These are phyloP conservation scores for Drosophila ercepeae DNA, from an alignment of 1,140 invertebrate species.

Conservation along the genomic window DNA sequence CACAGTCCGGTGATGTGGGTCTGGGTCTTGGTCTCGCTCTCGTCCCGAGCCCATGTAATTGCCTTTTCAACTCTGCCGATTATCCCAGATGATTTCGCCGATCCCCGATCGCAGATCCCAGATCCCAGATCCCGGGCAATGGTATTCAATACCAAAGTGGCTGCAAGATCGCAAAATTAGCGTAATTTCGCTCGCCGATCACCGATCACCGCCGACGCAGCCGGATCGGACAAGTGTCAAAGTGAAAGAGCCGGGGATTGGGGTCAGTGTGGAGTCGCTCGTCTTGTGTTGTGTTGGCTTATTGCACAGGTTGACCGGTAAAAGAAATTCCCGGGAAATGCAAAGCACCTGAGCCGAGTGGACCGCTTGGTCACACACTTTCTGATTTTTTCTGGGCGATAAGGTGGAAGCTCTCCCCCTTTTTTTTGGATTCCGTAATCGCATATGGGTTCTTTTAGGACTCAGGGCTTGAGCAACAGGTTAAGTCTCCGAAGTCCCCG, in stretches of 20 bases:
- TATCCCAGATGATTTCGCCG: conserved; percentile 60
- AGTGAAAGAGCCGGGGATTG: conserved; percentile 67
- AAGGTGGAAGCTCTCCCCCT: conserved; percentile 45
- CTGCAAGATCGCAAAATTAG: conserved; percentile 60
- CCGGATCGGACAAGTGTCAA: conserved; percentile 68
- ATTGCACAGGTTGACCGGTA: conserved; percentile 59
- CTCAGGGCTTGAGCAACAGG: no score
- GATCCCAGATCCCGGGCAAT: background rate
- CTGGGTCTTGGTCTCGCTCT: conserved; percentile 24
- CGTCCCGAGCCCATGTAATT: conserved; percentile 65
- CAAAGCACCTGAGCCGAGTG: conserved; percentile 38
- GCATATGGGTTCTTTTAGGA: background rate
- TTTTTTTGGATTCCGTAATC: conserved; percentile 23
- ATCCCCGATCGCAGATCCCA: no score
- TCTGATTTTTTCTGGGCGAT: conserved; percentile 67
- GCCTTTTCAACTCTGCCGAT: conserved; percentile 80
- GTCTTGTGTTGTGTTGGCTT: background rate
- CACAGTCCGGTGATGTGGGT: conserved; percentile 22
- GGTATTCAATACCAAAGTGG: conserved; percentile 68
- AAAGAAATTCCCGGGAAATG: conserved; percentile 70
- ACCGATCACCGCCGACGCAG: conserved; percentile 57
- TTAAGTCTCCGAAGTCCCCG: no score
- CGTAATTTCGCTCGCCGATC: conserved; percentile 65
- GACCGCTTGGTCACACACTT: conserved; percentile 63
- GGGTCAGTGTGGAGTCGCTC: conserved; percentile 22